Evolutionary conservation across 2,888 invertebrate genomes (phyloP).

Genomic region (Bhutanitis thaidina): DNA sequence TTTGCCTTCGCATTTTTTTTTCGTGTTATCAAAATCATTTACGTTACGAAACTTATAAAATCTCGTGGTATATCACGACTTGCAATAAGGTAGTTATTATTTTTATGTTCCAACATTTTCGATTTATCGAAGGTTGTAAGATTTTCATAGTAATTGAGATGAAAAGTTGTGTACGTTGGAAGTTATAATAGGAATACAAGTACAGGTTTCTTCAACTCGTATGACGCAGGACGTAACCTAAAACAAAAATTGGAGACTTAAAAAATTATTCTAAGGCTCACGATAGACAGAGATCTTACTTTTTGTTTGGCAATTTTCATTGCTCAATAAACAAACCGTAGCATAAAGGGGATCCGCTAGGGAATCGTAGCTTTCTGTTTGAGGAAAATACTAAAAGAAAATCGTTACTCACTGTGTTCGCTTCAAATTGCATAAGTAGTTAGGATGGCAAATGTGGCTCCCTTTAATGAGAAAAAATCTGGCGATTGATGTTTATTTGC

Average conservation of each 20-base stretch:
- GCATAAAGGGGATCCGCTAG: slow-evolving; percentile 44
- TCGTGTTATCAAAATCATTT: not conserved
- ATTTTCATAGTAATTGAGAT: too few relatives aligned
- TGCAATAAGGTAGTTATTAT: too few relatives aligned
- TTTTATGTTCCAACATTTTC: too few relatives aligned
- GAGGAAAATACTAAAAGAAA: slow-evolving; percentile 45
- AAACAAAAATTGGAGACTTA: slow-evolving; percentile 36
- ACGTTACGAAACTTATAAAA: not conserved
- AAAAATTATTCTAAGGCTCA: slow-evolving; percentile 38
- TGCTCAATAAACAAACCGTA: slow-evolving; percentile 50
- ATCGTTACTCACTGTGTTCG: slow-evolving; percentile 34
- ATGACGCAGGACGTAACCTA: not conserved
- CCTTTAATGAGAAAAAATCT: slow-evolving; percentile 38
- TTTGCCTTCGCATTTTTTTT: not conserved
- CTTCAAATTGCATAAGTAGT: slow-evolving; percentile 34
- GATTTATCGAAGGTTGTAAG: too few relatives aligned
- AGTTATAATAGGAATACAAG: not conserved
- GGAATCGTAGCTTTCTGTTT: slow-evolving; percentile 42
- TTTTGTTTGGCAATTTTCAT: slow-evolving; percentile 48
- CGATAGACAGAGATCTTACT: slow-evolving; percentile 38
- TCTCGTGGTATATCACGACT: too few relatives aligned
- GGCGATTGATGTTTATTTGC: slow-evolving; percentile 30
- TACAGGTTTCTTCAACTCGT: not conserved
- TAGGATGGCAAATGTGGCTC: slow-evolving; percentile 16
- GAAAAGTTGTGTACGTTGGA: too few relatives aligned